Conservation (phyloP, 2,888 invertebrate genomes). For the Chromoteleia sp. region DNA sequence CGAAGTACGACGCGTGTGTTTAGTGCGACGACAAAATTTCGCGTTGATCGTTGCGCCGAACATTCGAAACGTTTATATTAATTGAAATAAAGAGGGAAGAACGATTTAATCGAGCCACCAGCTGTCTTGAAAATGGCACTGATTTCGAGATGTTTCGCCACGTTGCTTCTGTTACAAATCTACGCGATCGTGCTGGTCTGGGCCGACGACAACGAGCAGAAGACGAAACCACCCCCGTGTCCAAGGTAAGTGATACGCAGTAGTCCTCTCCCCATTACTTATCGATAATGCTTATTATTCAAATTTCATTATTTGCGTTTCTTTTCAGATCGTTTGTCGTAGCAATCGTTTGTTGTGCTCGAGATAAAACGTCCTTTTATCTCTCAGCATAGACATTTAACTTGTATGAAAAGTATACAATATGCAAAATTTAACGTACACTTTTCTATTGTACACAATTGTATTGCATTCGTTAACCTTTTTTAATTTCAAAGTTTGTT, state of each 20-base stretch:
- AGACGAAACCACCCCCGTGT: constrained; percentile 79
- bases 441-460: too few relatives aligned
- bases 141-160: constrained; percentile 71
- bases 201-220: constrained; percentile 66
- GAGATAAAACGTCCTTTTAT: too few relatives aligned
- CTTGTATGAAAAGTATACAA: too few relatives aligned
- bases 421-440: too few relatives aligned
- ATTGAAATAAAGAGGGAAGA: constrained; percentile 34
- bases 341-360: too few relatives aligned
- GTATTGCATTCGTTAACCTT: too few relatives aligned
- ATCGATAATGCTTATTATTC: too few relatives aligned
- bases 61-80: constrained; percentile 24
- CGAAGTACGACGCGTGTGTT: constrained; percentile 35
- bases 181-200: constrained; percentile 71
- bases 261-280: constrained; percentile 9
- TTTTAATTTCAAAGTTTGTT: too few relatives aligned
- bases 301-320: not conserved
- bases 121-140: constrained; percentile 76
- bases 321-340: too few relatives aligned
- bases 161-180: constrained; percentile 73
- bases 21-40: constrained; percentile 46
- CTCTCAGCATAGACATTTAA: too few relatives aligned
- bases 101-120: constrained; percentile 40
- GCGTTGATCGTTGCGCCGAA: constrained; percentile 43
- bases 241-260: constrained; percentile 79